These are phyloP conservation scores for Apostichopus leukothele DNA, from an alignment of 53 echinoderm and acorn worm genomes.

Conservation along the genomic window DNA sequence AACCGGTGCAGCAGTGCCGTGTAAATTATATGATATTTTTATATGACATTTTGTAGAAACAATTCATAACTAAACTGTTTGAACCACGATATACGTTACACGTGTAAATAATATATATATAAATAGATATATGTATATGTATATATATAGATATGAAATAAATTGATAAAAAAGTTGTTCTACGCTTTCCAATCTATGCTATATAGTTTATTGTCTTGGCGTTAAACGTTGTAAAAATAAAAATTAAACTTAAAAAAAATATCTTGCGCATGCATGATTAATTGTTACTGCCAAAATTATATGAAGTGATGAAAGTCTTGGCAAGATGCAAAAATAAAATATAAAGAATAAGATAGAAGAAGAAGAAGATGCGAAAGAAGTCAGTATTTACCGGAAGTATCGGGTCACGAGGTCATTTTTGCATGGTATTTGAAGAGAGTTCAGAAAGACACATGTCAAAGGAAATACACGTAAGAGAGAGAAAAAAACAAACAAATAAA, in stretches of 20 bases:
- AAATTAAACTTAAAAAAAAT: background rate
- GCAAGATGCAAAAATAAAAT: slow-evolving; percentile 30
- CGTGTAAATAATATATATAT: too few relatives aligned
- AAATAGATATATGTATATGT: too few relatives aligned
- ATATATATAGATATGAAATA: too few relatives aligned
- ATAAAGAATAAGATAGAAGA: background rate
- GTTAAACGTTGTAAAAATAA: background rate
- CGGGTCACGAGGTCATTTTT: slow-evolving; percentile 26
- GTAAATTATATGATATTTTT: background rate
- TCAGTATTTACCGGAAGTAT: slow-evolving; percentile 40
- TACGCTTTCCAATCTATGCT: too few relatives aligned
- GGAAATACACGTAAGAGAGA: background rate
- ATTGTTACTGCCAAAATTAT: slow-evolving; percentile 12
- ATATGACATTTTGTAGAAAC: background rate
- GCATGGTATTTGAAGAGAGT: slow-evolving; percentile 29
- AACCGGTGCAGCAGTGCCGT: background rate
- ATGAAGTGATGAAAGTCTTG: background rate
- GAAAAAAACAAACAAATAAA: background rate
- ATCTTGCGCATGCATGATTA: slow-evolving; percentile 28
- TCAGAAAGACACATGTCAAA: slow-evolving; percentile 27
- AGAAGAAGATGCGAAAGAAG: background rate
- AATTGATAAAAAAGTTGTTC: too few relatives aligned
- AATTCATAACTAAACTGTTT: background rate
- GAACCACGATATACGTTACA: too few relatives aligned
- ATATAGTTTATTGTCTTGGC: background rate